Conservation (phyloP, 2,888 invertebrate genomes). For the Troglohyphantes excavatus region DNA sequence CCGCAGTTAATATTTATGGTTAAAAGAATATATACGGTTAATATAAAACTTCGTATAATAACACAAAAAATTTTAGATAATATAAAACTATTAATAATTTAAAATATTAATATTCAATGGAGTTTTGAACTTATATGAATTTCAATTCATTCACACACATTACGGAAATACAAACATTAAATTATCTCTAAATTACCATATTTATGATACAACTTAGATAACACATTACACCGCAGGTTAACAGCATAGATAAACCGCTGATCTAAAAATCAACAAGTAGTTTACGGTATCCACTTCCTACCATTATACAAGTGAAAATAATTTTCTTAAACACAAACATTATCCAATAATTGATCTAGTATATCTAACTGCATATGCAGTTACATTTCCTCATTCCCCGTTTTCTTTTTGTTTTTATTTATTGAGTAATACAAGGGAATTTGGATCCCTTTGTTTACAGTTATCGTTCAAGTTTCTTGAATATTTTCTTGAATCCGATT, state of each 20-base stretch:
- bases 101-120: too few species aligned
- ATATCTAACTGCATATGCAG: neutral
- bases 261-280: neutral
- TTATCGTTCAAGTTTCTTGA: neutral
- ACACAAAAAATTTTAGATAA: too few species aligned
- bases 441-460: slow-evolving; percentile 30
- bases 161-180: too few species aligned
- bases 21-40: too few species aligned
- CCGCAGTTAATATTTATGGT: too few species aligned
- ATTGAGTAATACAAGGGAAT: neutral
- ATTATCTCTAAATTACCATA: too few species aligned
- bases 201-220: too few species aligned
- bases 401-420: slow-evolving; percentile 17
- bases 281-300: neutral
- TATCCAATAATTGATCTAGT: neutral
- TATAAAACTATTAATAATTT: too few species aligned
- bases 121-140: too few species aligned
- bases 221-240: too few species aligned
- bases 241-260: neutral
- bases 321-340: slow-evolving; percentile 15
- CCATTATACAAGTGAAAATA: neutral
- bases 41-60: too few species aligned
- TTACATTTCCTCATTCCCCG: slow-evolving; percentile 47
- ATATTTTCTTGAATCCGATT: slow-evolving; percentile 8
- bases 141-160: too few species aligned